Base-by-base conservation (phyloP, 2,888 invertebrate species). In the Hipparchia semele region DNA sequence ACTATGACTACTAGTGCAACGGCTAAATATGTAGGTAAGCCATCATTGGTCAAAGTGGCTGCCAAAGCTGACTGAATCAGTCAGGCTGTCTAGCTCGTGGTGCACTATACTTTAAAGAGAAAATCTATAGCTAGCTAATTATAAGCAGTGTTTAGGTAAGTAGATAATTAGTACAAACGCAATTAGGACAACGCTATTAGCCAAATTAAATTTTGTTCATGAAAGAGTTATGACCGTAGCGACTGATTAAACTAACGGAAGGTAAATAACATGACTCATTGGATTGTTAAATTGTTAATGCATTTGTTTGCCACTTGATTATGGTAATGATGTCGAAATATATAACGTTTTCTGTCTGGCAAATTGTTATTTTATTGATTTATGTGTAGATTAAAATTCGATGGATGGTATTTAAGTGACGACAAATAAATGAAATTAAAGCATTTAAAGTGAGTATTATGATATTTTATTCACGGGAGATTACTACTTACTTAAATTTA, bases 231-330 rank as follows among this genome's bases (percentile, higher is more conserved):
- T 79, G 79, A 81, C 81, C 79, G 77, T 77, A 76, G 82, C 86
- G 85, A 89, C 86, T 88, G 87, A 90, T 90, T 87, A 86, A 87
- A 86, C 82, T 85, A 83, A 87, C 87, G 86, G 88, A 87, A 87
- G 84, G 83, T 87, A 84, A 87, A 85, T 87, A 83, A 85, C 83
- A 83, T 82, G 84, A 86, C 78, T 84, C 85, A 85, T 79, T 86
- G 83, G 82, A 82, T 86, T 83, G 82, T 81, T 84, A 80, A 79
- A 82, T 86, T 83, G 82, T 81, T 84, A 80, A 79, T 77, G 75
- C 81, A 80, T 80, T 82, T 81, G 82, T 84, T 75, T 71, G 66
- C 58, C 68, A 65, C 68, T 76, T 73, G 74, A 76, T 76, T 76
- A 76, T 70, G 67, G 70, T 66, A 62, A 71, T 68, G 58, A 71